These are phyloP conservation scores for Aphelinus atriplicis DNA, from an alignment of 1,140 invertebrate species.

Conservation along the genomic window DNA sequence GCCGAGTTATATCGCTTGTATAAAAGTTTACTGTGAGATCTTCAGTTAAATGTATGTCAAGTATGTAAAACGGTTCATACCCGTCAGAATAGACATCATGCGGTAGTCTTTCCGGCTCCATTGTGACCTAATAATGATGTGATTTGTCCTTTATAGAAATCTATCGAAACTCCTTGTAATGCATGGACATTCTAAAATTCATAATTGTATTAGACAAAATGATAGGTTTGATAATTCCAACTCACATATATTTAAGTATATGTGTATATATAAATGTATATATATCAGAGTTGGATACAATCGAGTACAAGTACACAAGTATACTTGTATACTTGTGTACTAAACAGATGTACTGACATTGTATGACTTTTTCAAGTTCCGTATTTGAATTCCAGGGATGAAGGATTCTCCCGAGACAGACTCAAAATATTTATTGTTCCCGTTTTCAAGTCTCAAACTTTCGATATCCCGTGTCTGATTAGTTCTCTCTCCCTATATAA, in stretches of 20 bases:
- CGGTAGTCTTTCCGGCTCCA: slow-evolving; percentile 84
- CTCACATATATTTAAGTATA: no score
- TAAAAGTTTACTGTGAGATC: no score
- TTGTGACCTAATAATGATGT: slow-evolving; percentile 82
- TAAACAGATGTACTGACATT: slow-evolving; percentile 35
- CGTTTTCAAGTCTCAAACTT: no score
- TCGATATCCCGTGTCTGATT: no score
- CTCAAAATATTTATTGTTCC: slow-evolving; percentile 53
- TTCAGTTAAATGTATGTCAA: no score
- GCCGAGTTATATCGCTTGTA: no score
- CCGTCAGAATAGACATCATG: slow-evolving; percentile 77
- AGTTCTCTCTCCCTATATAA: no score
- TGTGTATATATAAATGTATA: neutral
- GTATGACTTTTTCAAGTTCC: slow-evolving; percentile 60
- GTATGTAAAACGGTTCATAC: slow-evolving; percentile 41
- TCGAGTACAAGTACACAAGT: no score
- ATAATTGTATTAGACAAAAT: neutral
- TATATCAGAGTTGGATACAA: no score
- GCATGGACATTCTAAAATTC: slow-evolving; percentile 48
- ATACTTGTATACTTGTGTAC: no score
- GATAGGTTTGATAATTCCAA: neutral
- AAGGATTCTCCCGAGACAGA: slow-evolving; percentile 42
- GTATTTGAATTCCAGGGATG: slow-evolving; percentile 59
- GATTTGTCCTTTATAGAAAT: slow-evolving; percentile 74
- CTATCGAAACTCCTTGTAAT: slow-evolving; percentile 65